Evolutionary conservation across 2,113 vertebrate genomes (phyloP), one percentile per base, ranked within the genome.

Genomic region (Oceanodroma tethys): DNA sequence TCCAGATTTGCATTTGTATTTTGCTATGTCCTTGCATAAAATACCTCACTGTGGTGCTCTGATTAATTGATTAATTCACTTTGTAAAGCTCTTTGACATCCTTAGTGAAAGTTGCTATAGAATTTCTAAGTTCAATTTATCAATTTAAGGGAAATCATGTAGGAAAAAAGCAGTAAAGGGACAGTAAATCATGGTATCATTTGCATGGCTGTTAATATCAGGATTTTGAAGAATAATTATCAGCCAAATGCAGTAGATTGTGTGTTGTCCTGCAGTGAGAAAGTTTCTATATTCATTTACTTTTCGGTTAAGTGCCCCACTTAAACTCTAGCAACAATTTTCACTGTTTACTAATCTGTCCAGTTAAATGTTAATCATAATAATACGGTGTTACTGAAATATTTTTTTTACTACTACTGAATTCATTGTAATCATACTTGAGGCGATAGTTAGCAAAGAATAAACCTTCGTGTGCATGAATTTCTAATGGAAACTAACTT

Each of bases 1-100:
- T 81, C 13, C 13, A 21, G 34, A 67, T 93, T 71, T 92, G 17
- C 29, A 75, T 81, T 89, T 72, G 16, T 59, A 52, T 87, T 95
- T 95, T 92, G 22, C 23, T 79, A 6, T 47, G 19, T 72, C 10
- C 22, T 47, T 74, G 38, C 66, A 75, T 81, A 68, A 84, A 92
- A 59, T 47, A 34, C 5, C 16, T 91, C 42, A 20, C 16, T 30
- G 38, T 55, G n/a, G 13, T 82, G 12, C 71, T 82, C 47, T 86
- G 36, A 40, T 88, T 74, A 89, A 92, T 81, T 89, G 63, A 76
- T 70, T 78, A 86, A 83, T 88, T 95, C n/a, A 56, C 45, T 95
- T 71, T 58, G 16, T 81, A 59, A 87, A 68, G 27, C 50, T 85
- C 11, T 94, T 71, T 90, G 78, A 52, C 70, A 42, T 48, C 47